These are phyloP conservation scores for Drosophila emarginata DNA, from an alignment of 2,888 invertebrate species.

Conservation along the genomic window DNA sequence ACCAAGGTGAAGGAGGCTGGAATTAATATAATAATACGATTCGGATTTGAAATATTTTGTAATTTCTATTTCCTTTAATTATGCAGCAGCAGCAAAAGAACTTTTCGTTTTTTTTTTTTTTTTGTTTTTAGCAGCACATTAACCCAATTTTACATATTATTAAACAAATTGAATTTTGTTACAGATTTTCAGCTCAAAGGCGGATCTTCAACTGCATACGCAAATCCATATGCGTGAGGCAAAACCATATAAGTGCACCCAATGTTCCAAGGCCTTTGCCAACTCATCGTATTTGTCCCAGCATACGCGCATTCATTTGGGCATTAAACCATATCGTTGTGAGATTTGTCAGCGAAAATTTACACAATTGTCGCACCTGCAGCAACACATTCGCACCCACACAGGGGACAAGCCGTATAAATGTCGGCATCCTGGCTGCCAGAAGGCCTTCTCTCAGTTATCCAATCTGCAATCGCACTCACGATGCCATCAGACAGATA, in stretches of 20 bases:
- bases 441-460: constrained; percentile 99
- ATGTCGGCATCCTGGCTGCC: constrained; percentile 98
- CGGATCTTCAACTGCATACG: constrained; percentile 97
- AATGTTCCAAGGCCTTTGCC: constrained; percentile 99
- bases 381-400: constrained; percentile 99
- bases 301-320: constrained; percentile 99
- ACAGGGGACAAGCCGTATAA: constrained; percentile 99
- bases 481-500: constrained; percentile 99
- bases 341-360: constrained; percentile 99
- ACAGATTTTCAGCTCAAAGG: constrained; percentile 99
- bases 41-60: background rate
- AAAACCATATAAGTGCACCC: constrained; percentile 99
- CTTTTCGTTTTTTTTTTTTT: too few relatives aligned
- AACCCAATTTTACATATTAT: background rate
- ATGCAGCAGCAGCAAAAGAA: background rate
- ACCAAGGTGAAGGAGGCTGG: constrained; percentile 73
- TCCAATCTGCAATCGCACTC: constrained; percentile 99
- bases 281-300: constrained; percentile 99
- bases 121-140: background rate
- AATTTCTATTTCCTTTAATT: background rate
- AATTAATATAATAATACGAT: too few relatives aligned
- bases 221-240: constrained; percentile 99
- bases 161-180: background rate
- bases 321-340: constrained; percentile 99
- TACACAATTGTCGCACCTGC: constrained; percentile 98